phyloP scores from a whole-genome alignment of 2,113 vertebrate species.

The Carassius auratus region DNA sequence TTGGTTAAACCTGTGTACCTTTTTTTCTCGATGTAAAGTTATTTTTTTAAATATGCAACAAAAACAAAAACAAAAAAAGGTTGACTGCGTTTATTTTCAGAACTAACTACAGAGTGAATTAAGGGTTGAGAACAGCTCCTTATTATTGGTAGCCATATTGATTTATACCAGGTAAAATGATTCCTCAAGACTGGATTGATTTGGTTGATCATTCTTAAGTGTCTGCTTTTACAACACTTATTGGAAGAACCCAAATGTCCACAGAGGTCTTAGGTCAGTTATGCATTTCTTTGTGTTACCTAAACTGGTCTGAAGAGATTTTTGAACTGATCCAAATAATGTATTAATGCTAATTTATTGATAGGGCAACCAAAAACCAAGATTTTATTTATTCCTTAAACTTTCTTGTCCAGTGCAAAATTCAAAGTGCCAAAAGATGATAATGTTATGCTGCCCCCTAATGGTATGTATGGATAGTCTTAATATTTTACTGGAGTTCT shows the following conservation, averaged over 20 bases:
- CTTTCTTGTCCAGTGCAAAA: background rate
- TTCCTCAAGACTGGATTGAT: background rate
- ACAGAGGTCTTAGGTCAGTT: background rate
- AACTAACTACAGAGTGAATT: background rate
- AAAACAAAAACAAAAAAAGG: no score
- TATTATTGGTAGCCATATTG: constrained; percentile 4
- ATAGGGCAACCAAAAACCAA: background rate
- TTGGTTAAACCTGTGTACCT: background rate
- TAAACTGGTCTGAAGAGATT: background rate
- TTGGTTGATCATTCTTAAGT: background rate
- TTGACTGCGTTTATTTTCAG: background rate
- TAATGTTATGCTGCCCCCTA: constrained; percentile 25
- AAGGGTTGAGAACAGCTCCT: no score
- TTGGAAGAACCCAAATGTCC: background rate
- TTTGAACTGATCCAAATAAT: background rate
- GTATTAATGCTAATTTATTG: background rate
- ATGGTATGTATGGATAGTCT: background rate
- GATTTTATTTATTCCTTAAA: background rate
- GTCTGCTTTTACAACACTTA: background rate
- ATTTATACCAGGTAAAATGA: background rate
- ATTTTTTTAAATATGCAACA: background rate
- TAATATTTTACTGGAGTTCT: background rate
- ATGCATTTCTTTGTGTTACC: background rate
- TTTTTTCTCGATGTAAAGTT: background rate
- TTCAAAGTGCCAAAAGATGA: background rate